Conservation (phyloP, 1,140 invertebrate genomes). For the Ectropis grisescens region DNA sequence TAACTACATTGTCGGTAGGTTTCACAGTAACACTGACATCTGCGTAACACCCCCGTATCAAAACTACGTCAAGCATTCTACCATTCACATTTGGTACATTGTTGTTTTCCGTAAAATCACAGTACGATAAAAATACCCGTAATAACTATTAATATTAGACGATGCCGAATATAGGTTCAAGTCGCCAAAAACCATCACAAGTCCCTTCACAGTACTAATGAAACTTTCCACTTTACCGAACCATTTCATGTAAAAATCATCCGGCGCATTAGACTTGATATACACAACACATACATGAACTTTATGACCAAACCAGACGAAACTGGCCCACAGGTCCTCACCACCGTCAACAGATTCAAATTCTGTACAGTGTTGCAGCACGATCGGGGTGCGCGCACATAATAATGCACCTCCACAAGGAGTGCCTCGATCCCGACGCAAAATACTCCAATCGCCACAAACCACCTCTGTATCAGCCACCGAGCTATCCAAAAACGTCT, state of each 20-base stretch:
- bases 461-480: slow-evolving; percentile 7
- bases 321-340: slow-evolving; percentile 7
- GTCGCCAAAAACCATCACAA: slow-evolving; percentile 3
- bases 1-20: too few species aligned
- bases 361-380: slow-evolving; percentile 2
- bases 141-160: slow-evolving; percentile 4
- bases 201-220: slow-evolving; percentile 1
- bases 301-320: not conserved
- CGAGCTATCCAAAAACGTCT: not conserved
- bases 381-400: not conserved
- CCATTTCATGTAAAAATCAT: slow-evolving; percentile 3
- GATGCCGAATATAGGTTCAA: slow-evolving; percentile 7
- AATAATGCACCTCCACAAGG: slow-evolving; percentile 10
- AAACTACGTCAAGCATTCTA: slow-evolving; percentile 6
- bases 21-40: too few species aligned
- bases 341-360: too few species aligned
- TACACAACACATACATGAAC: too few species aligned
- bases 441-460: slow-evolving; percentile 2
- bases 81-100: slow-evolving; percentile 2
- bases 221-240: slow-evolving; percentile 11
- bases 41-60: too few species aligned
- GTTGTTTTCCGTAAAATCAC: slow-evolving; percentile 1
- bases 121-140: slow-evolving; percentile 1
- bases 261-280: slow-evolving; percentile 7
- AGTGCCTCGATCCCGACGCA: slow-evolving; percentile 6